Evolutionary conservation across 92 coral and sea anemone genomes (phyloP), one percentile per base, ranked within the genome.

Genomic region (Desmophyllum pertusum): DNA sequence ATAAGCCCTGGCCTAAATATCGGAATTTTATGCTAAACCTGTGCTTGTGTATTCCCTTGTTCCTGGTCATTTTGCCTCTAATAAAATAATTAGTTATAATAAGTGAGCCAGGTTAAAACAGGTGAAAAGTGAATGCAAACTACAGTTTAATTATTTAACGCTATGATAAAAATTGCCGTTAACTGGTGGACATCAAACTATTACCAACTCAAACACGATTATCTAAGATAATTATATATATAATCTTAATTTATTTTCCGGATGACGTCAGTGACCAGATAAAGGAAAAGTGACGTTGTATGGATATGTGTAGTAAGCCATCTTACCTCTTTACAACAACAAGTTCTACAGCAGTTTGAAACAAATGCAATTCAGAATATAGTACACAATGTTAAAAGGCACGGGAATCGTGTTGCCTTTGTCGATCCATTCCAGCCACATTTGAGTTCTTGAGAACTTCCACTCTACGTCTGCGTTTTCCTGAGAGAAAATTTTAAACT

Each of bases 401-500:
- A 81, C 31, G 31, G 88, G 88, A 7, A 85, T 7, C 0, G 40
- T 18, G 51, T 81, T 78, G 62, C 78, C 84, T 48, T 67, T 70
- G 43, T 77, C 77, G 36, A 77, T 81, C 31, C 45, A 77, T 40
- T 85, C 83, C 45, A 85, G 18, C 88, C 88, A 76, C 63, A 84
- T 55, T 11, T 21, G 83, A 41, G 88, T 84, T 35, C 88, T 65
- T 63, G 76, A 75, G 46, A 84, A 84, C 67, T 76, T 76, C 88
- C 88, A 84, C 61, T 84, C 75, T 17, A 84, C 42, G 18, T 63
- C 77, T 10, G 78, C 83, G 43, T 84, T 81, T 75, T 84, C 63
- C 88, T 67, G 25, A 51, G 70, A 65, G 31, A 65, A 14, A 1
- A 29, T 18, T 7, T 10, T 38, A 40, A 36, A 21, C 38, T 38